Base-by-base conservation (phyloP, 2,888 invertebrate genomes). In the Rutpela maculata region DNA sequence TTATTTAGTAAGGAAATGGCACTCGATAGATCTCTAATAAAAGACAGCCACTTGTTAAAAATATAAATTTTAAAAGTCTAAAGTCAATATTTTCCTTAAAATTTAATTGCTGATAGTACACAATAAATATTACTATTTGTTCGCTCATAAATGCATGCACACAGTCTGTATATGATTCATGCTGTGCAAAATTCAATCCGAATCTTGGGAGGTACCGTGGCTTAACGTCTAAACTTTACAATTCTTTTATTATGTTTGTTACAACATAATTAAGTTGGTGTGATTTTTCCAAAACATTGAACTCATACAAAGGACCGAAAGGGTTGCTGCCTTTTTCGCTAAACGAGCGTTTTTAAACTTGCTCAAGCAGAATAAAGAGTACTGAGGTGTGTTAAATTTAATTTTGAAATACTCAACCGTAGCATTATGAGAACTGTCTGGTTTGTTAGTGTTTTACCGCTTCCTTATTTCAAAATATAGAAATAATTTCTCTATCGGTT, bases 271-370 rank as follows among this genome's bases (percentile, higher is more conserved):
- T 88, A 89, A 88, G 85, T 86, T 85, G 86, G 87, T 86, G 88
- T 89, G 89, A 89, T 89, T 88, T 89, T 89, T 89, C 88, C 89
- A 82, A 88, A 85, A 89, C 89, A 89, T 89, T 89, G 85, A 86
- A 82, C 86, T 76, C 59, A 73, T 75, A 89, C 87, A 89, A 89
- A 87, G 77, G 77, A 57, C 56, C 66, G 80, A 89, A 89, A 88
- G 88, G 89, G 89, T 89, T 88, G 88, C 83, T 85, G 86, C 86
- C 85, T 86, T 87, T 88, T 88, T 85, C 74, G 81, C 79, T 85
- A 85, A 85, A 84, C 82, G 84, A 81, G 35, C 73, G 74, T 81
- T 83, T 86, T 87, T 86, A 86, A 87, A 86, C 79, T 81, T 84
- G 78, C 74, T 82, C 81, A 81, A 75, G 83, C 83, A 78, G 84